phyloP scores from a whole-genome alignment of 2,797 vertebrate species.

The Dallia pectoralis region DNA sequence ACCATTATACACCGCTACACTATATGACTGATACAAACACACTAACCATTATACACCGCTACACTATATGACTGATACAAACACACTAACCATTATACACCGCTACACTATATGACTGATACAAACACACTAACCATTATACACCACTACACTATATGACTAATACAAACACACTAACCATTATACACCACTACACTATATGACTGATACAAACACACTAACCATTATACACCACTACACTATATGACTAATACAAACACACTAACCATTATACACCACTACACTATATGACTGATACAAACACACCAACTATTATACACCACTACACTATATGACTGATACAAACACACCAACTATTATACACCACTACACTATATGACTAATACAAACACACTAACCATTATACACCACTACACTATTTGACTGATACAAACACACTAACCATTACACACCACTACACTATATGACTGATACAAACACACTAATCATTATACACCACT shows the following conservation, averaged over 20 bases:
- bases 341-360: constrained; percentile 42
- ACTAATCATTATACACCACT: constrained; percentile 46
- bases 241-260: constrained; percentile 51
- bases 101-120: constrained; percentile 51
- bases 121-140: constrained; percentile 42
- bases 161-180: constrained; percentile 42
- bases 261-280: constrained; percentile 46
- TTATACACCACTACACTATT: constrained; percentile 49
- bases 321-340: constrained; percentile 51
- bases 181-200: constrained; percentile 49
- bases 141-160: constrained; percentile 55
- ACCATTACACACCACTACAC: constrained; percentile 47
- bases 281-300: constrained; percentile 47
- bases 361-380: constrained; percentile 55
- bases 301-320: constrained; percentile 45
- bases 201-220: constrained; percentile 49
- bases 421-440: constrained; percentile 49
- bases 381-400: constrained; percentile 42
- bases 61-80: constrained; percentile 47
- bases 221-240: constrained; percentile 47
- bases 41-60: constrained; percentile 46
- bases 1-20: constrained; percentile 47
- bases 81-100: constrained; percentile 45
- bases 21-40: constrained; percentile 51
- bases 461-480: constrained; percentile 51